Evolutionary conservation across 2,888 invertebrate genomes (phyloP).

Genomic region (Sphaerophoria rueppellii): DNA sequence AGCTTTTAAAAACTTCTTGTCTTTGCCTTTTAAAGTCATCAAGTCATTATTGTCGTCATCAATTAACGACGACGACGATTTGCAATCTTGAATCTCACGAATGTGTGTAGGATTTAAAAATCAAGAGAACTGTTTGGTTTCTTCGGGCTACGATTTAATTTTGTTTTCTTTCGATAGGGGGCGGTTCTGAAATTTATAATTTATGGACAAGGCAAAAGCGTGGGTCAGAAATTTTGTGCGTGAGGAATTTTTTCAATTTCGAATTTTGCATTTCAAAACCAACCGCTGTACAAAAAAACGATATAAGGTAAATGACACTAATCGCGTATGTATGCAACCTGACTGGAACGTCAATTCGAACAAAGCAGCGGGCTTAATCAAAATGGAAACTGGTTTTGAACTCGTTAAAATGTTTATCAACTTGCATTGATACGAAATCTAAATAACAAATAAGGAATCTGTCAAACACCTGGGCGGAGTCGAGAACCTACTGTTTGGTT

Average conservation of each 20-base stretch:
- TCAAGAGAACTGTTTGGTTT: conserved; percentile 10
- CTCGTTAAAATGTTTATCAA: conserved; percentile 9
- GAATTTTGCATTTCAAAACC: conserved; percentile 35
- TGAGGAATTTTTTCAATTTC: conserved; percentile 55
- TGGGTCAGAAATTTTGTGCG: conserved; percentile 57
- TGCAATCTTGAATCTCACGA: not conserved
- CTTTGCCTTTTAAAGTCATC: conserved; percentile 67
- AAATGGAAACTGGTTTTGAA: conserved; percentile 46
- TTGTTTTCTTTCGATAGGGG: conserved; percentile 19
- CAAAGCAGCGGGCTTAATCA: not conserved
- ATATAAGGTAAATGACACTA: not conserved
- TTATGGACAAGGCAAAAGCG: conserved; percentile 57
- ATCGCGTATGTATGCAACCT: conserved; percentile 28
- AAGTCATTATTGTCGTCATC: conserved; percentile 44
- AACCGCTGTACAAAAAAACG: conserved; percentile 42
- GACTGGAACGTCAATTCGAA: conserved; percentile 36
- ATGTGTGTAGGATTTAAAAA: conserved; percentile 50
- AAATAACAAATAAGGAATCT: conserved; percentile 44
- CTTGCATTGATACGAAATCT: not conserved
- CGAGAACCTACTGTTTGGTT: not conserved
- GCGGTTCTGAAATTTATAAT: conserved; percentile 51
- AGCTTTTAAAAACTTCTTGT: conserved; percentile 65
- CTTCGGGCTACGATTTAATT: conserved; percentile 20
- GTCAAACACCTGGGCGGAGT: conserved; percentile 33
- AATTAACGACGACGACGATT: conserved; percentile 35